phyloP scores from a whole-genome alignment of 2,113 vertebrate genomes.

The Apus apus region DNA sequence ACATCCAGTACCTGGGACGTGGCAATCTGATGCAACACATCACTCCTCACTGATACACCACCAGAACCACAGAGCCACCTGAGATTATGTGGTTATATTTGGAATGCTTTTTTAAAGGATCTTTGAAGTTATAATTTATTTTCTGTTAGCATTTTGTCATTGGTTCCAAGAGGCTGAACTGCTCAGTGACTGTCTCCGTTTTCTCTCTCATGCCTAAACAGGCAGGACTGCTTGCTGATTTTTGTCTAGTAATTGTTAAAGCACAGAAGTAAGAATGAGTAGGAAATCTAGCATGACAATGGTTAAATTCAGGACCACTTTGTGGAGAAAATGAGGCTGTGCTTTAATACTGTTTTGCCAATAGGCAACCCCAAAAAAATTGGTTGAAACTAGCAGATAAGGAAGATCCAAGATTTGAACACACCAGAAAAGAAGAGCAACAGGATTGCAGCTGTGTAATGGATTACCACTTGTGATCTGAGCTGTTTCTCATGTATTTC shows the following conservation, averaged over 20 bases:
- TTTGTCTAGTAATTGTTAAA: neutral
- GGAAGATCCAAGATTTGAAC: neutral
- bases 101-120: neutral
- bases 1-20: slow-evolving; percentile 19
- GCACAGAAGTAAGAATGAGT: neutral
- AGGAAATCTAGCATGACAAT: neutral
- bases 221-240: neutral
- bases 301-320: neutral
- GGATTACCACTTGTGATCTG: neutral
- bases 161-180: neutral
- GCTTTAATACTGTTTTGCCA: neutral
- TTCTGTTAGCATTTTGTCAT: neutral
- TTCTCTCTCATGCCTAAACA: neutral
- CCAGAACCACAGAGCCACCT: neutral
- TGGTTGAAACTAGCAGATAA: neutral
- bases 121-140: neutral
- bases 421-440: neutral
- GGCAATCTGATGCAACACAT: slow-evolving; percentile 46
- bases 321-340: neutral
- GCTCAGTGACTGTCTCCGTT: neutral
- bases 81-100: neutral
- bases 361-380: neutral
- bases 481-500: neutral
- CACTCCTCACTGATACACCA: neutral
- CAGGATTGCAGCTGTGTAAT: neutral